phyloP scores from a whole-genome alignment of 2,888 invertebrate species.

The Podotricha telesiphe region DNA sequence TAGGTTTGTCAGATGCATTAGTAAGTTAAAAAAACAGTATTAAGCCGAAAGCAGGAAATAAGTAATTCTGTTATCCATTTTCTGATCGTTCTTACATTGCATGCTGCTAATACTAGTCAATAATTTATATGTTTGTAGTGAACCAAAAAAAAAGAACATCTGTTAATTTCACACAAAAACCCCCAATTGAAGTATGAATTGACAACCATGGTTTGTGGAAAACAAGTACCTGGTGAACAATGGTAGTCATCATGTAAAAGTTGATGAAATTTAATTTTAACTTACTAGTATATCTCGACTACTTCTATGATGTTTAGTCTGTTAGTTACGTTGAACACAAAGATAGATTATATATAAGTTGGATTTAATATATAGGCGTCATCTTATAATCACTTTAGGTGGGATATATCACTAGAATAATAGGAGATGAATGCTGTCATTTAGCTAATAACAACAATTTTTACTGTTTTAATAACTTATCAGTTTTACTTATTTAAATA shows the following conservation, averaged over 20 bases:
- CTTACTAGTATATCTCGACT: constrained; percentile 12
- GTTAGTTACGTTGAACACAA: constrained; percentile 59
- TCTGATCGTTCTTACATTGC: too few species aligned
- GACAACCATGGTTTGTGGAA: background rate
- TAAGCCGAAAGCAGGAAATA: too few species aligned
- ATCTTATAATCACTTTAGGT: constrained; percentile 60
- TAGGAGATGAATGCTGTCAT: constrained; percentile 62
- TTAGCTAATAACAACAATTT: constrained; percentile 21
- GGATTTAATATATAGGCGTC: constrained; percentile 55
- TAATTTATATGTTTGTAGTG: too few species aligned
- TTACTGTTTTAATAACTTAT: background rate
- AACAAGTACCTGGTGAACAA: background rate
- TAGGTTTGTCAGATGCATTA: background rate
- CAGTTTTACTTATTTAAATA: constrained; percentile 6
- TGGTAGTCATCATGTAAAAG: background rate
- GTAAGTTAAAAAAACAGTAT: too few species aligned
- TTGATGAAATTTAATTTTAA: too few species aligned
- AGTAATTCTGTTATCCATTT: too few species aligned
- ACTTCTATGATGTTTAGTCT: background rate
- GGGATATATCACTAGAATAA: constrained; percentile 63
- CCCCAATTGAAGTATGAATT: background rate
- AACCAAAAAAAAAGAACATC: background rate
- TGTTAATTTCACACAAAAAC: too few species aligned
- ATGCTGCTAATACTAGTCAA: too few species aligned
- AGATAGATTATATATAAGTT: constrained; percentile 51